These are phyloP conservation scores for Chelon auratus DNA, from an alignment of 2,797 vertebrate species.

Conservation along the genomic window DNA sequence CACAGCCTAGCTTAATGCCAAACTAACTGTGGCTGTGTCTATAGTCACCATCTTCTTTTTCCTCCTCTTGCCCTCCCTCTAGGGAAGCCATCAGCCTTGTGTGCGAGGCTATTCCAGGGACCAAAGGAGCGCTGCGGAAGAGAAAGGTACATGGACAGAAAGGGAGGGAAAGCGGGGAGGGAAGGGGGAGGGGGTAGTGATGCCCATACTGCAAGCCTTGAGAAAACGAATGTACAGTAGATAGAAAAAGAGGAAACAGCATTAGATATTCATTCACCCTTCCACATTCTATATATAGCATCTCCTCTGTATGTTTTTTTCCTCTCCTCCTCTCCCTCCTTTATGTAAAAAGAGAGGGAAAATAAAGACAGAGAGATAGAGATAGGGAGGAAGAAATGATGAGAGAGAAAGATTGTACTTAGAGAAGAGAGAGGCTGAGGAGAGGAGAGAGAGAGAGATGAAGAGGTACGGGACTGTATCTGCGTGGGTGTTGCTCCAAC, in stretches of 20 bases:
- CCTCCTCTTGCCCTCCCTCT: conserved; percentile 60
- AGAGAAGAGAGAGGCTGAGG: conserved; percentile 43
- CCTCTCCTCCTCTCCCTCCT: conserved; percentile 41
- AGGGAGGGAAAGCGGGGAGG: conserved; percentile 26
- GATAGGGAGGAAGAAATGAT: conserved; percentile 26
- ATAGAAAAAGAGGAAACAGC: conserved; percentile 49
- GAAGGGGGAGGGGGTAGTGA: conserved; percentile 73
- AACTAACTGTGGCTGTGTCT: conserved; percentile 10
- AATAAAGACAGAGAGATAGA: conserved; percentile 23
- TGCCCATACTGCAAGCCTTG: conserved; percentile 21
- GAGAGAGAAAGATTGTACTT: conserved; percentile 45
- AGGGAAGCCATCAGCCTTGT: conserved; percentile 98
- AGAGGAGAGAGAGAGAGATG: conserved; percentile 64
- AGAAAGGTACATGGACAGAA: conserved; percentile 90
- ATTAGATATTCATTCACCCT: conserved; percentile 70
- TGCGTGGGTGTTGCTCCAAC: conserved; percentile 83
- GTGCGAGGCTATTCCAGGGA: conserved; percentile 93
- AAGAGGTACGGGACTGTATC: conserved; percentile 76
- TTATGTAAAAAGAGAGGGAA: conserved; percentile 52
- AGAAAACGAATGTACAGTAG: conserved; percentile 45
- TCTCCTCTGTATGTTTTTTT: conserved; percentile 42
- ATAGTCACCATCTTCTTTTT: conserved; percentile 43
- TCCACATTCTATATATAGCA: conserved; percentile 65
- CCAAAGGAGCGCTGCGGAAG: conserved; percentile 95
- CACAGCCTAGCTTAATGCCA: conserved; percentile 4